These are phyloP conservation scores for Tarsius wallacei DNA, from an alignment of 2,797 vertebrate species.

Conservation along the genomic window DNA sequence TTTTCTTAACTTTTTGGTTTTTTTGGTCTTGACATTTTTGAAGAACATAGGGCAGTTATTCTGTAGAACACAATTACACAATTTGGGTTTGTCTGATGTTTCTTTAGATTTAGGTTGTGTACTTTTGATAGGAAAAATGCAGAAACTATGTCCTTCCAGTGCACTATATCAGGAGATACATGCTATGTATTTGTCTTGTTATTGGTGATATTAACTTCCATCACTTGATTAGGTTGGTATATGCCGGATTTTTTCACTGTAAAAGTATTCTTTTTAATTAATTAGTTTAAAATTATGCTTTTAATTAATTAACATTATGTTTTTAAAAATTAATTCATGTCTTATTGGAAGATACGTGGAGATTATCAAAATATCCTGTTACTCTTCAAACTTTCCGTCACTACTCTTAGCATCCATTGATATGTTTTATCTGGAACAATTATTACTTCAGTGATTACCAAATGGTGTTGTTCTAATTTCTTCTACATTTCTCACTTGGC, in stretches of 20 bases:
- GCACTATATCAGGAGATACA: not conserved
- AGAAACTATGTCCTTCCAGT: not conserved
- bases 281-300: too few species aligned
- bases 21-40: constrained; percentile 23
- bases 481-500: not conserved
- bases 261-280: not conserved
- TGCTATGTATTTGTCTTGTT: constrained; percentile 3
- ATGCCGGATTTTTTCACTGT: not conserved
- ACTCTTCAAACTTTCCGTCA: not conserved
- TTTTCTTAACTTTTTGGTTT: constrained; percentile 51
- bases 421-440: constrained; percentile 45
- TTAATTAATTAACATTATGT: too few species aligned
- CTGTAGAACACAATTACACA: not conserved
- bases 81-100: constrained; percentile 16
- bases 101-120: not conserved
- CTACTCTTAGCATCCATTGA: constrained; percentile 24
- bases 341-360: constrained; percentile 9
- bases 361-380: not conserved
- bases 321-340: not conserved
- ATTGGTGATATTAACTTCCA: constrained; percentile 19
- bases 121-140: constrained; percentile 23
- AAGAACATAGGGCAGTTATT: not conserved
- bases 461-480: not conserved
- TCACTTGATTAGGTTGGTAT: not conserved
- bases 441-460: not conserved